A percentile compares a stretch with the other conserved stretches of the same genome.
Conservation (phyloP, 1,140 invertebrate genomes). For the Drosophila mojavensis region DNA sequence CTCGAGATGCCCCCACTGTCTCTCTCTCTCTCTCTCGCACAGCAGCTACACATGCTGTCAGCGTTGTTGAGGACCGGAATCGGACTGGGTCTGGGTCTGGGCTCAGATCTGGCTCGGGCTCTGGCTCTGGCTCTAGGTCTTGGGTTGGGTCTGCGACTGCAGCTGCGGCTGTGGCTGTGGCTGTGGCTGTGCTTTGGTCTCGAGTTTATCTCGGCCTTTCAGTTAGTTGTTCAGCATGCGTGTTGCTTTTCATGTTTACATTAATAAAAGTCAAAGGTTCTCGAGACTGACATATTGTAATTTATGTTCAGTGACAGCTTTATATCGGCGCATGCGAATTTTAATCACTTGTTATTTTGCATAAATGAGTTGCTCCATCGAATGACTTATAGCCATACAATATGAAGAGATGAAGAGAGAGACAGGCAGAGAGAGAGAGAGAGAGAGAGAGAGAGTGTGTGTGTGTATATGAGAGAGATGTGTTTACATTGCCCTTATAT, state of each 20-base stretch:
- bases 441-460: background rate
- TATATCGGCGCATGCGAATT: slow-evolving; percentile 77
- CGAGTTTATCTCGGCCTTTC: slow-evolving; percentile 72
- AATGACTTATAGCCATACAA: slow-evolving; percentile 41
- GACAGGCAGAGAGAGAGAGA: background rate
- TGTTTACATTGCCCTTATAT: background rate
- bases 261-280: slow-evolving; percentile 83
- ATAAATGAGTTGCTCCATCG: slow-evolving; percentile 73
- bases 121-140: slow-evolving; percentile 14
- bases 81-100: slow-evolving; percentile 15
- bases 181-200: slow-evolving; percentile 23
- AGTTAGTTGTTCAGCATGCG: slow-evolving; percentile 69
- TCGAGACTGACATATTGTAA: slow-evolving; percentile 82
- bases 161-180: slow-evolving; percentile 17
- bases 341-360: slow-evolving; percentile 83
- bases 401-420: too few species aligned
- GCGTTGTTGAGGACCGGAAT: slow-evolving; percentile 37
- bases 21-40: slow-evolving; percentile 2
- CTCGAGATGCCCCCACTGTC: background rate
- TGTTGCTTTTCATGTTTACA: slow-evolving; percentile 83
- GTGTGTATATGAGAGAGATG: background rate
- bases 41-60: slow-evolving; percentile 60
- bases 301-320: slow-evolving; percentile 83
- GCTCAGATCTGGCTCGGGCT: background rate
- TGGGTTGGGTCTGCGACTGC: slow-evolving; percentile 4